A percentile compares a stretch with the other conserved stretches of the same genome.
phyloP scores from a whole-genome alignment of 2,797 vertebrate species.

The Pipistrellus nathusii region DNA sequence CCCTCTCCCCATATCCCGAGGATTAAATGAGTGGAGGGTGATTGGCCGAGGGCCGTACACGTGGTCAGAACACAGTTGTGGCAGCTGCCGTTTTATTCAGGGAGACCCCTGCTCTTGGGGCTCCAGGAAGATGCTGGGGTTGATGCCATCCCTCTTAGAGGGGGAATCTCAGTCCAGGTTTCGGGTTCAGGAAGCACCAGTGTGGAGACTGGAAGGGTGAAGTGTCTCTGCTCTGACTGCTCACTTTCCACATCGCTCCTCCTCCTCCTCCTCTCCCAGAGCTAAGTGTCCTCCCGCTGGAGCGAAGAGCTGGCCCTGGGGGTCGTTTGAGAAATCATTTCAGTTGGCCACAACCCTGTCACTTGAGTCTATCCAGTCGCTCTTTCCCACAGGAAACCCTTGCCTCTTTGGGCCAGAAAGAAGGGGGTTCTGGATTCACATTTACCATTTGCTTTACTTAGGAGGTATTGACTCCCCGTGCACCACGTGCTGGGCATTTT shows the following conservation, averaged over 20 bases:
- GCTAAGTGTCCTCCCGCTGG: not conserved
- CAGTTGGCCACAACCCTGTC: not conserved
- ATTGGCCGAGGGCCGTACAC: not conserved
- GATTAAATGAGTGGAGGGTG: not conserved
- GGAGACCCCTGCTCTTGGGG: not conserved
- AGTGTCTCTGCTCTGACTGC: not conserved
- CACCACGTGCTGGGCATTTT: rapidly evolving
- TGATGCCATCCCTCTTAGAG: rapidly evolving
- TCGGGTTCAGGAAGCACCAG: not conserved
- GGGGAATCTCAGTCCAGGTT: not conserved
- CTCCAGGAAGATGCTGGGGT: not conserved
- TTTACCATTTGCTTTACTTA: not conserved
- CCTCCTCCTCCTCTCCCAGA: not conserved
- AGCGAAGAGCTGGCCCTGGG: not conserved
- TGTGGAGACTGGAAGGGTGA: not conserved
- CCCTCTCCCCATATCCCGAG: not conserved
- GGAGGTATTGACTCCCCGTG: not conserved
- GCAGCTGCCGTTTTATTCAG: not conserved
- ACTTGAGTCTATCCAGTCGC: not conserved
- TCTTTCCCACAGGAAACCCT: not conserved
- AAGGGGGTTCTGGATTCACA: not conserved
- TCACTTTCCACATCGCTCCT: not conserved
- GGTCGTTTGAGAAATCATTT: not conserved
- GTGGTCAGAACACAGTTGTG: not conserved
- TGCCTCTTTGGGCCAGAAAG: not conserved